These are phyloP conservation scores for Percopsis omiscomaycus DNA, from an alignment of 2,797 vertebrate genomes.

Conservation along the genomic window DNA sequence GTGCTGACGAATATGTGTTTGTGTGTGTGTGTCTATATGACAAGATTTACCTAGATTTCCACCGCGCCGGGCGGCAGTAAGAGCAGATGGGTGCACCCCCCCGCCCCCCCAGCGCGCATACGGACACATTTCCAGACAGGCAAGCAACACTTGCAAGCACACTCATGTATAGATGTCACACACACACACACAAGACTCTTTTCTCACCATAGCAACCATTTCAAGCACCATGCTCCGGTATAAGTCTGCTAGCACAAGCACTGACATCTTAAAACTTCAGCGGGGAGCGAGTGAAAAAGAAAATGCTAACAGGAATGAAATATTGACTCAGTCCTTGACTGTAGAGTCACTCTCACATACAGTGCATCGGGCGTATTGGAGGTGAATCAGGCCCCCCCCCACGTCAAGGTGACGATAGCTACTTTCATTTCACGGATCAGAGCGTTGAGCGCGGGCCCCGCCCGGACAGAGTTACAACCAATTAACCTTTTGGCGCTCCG, in stretches of 20 bases:
- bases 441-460: slow-evolving; percentile 27
- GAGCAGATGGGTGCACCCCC: slow-evolving; percentile 11
- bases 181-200: slow-evolving; percentile 4
- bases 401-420: slow-evolving; percentile 32
- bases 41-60: slow-evolving; percentile 75
- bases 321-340: slow-evolving; percentile 9
- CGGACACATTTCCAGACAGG: slow-evolving; percentile 10
- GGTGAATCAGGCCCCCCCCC: slow-evolving; percentile 48
- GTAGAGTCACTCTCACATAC: neutral
- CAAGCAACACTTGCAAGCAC: neutral
- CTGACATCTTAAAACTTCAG: neutral
- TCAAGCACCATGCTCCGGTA: slow-evolving; percentile 9
- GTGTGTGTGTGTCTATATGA: slow-evolving; percentile 44
- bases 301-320: slow-evolving; percentile 22
- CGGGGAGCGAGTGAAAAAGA: neutral
- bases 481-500: slow-evolving; percentile 65
- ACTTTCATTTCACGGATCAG: slow-evolving; percentile 62
- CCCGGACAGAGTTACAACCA: slow-evolving; percentile 48
- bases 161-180: slow-evolving; percentile 4
- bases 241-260: neutral
- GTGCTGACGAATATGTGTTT: slow-evolving; percentile 31
- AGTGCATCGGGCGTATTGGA: neutral
- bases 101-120: neutral
- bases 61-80: slow-evolving; percentile 44
- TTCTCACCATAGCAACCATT: slow-evolving; percentile 34